Evolutionary conservation across 2,113 vertebrate species (phyloP).

Genomic region (Arvicanthis niloticus): DNA sequence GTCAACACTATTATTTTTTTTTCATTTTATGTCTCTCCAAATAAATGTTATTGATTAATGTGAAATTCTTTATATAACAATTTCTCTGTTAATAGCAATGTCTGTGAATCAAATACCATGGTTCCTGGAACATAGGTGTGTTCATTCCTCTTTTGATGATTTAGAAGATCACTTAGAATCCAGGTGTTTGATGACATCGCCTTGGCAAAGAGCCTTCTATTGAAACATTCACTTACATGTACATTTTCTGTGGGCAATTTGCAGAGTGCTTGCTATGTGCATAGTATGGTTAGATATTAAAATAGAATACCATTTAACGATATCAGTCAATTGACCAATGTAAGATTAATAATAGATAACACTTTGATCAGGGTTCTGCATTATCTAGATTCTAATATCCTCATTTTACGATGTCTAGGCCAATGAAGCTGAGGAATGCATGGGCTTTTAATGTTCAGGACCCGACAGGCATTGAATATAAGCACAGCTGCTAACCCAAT

Average conservation of each 20-base stretch:
- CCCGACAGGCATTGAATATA: background rate
- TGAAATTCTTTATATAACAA: background rate
- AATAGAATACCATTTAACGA: background rate
- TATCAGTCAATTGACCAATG: background rate
- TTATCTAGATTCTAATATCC: background rate
- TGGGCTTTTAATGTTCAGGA: background rate
- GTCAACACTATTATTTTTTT: background rate
- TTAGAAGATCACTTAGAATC: constrained; percentile 27
- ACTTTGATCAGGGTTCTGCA: background rate
- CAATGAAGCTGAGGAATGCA: background rate
- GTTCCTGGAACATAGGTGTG: background rate
- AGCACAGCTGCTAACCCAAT: background rate
- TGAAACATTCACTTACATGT: background rate
- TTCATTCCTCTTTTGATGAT: background rate
- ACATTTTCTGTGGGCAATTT: constrained; percentile 10
- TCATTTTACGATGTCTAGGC: background rate
- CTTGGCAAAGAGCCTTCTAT: background rate
- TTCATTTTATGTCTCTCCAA: constrained; percentile 7
- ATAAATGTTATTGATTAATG: constrained; percentile 38
- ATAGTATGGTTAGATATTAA: background rate
- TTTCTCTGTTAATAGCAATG: constrained; percentile 5
- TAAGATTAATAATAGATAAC: constrained; percentile 50
- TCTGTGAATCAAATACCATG: background rate
- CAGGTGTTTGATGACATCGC: background rate
- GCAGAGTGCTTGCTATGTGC: background rate